Evolutionary conservation across 2,797 vertebrate genomes (phyloP), one percentile per base, ranked within the genome.

Genomic region (Microtus californicus): DNA sequence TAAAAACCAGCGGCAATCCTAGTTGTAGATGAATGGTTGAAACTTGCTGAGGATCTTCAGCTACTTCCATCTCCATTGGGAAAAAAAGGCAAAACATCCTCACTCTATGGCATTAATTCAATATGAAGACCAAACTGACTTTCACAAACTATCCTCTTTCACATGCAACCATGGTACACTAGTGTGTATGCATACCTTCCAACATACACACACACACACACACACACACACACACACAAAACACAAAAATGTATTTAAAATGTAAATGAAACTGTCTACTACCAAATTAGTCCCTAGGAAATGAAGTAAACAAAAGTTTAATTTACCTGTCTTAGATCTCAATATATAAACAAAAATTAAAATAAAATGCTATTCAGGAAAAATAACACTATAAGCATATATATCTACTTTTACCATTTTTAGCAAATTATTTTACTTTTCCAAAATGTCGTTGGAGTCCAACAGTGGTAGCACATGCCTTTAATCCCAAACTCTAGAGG

Each of bases 1-100:
- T 98, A 98, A 99, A 99, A 87, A 99, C 98, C 97, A 99, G 98
- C 0, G 99, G 99, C 1, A 99, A 98, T 71, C 99, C 98, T 14
- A 99, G 99, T 90, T 99, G 99, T 59, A 99, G 97, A 95, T 99
- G 99, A 37, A 99, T 87, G 0, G 98, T 98, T 48, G 98, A 98
- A 87, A 99, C 98, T 19, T 98, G 98, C 54, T 99, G 98, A 7
- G 99, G 99, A 93, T 99, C 99, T 25, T 98, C 98, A 14, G 98
- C 96, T 27, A 99, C 98, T 96, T 99, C 99, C 1, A 98, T 98
- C 99, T 99, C 97, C 45, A 88, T 95, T 91, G 51, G 10, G 83
- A 96, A 90, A 96, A 91, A 76, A 76, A 93, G 29, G 45, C 14
- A 96, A 80, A 77, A 87, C 29, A 34, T 37, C 29, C 91, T 93